These are phyloP conservation scores for Pionites leucogaster DNA, from an alignment of 2,113 vertebrate genomes.

Conservation along the genomic window DNA sequence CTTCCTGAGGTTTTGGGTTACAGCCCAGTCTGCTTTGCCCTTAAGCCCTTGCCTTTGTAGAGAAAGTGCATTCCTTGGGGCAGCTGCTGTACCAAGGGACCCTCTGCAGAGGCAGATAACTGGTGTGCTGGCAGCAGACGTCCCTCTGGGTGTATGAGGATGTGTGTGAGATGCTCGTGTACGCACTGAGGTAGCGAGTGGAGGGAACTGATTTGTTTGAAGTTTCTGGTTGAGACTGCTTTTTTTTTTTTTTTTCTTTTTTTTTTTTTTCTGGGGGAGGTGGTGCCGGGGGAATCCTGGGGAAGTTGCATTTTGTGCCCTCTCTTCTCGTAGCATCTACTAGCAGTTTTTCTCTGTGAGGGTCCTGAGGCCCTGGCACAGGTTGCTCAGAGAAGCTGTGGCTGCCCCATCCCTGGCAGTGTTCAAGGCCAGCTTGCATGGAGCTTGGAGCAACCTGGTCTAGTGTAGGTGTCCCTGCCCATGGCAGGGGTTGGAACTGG, in stretches of 20 bases:
- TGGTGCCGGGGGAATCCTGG: background rate
- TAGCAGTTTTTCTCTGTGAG: background rate
- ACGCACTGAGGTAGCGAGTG: background rate
- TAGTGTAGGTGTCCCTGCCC: background rate
- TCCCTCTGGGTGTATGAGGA: background rate
- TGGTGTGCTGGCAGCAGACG: background rate
- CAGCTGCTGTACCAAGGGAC: background rate
- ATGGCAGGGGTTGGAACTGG: background rate
- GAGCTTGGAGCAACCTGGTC: background rate
- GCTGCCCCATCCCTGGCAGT: background rate
- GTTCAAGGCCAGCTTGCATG: background rate
- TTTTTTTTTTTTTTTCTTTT: background rate
- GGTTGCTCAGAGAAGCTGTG: background rate
- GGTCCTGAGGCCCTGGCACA: background rate
- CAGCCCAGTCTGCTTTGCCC: background rate
- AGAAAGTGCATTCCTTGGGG: fast-evolving
- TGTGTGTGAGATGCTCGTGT: background rate
- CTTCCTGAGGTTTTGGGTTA: background rate
- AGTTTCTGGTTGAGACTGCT: background rate
- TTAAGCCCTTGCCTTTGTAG: fast-evolving
- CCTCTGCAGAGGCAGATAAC: conserved; percentile 31
- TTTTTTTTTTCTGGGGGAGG: background rate
- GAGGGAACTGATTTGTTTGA: background rate
- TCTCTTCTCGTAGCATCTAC: background rate
- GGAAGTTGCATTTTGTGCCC: background rate